phyloP scores from a whole-genome alignment of 2,888 invertebrate genomes.

The Pasiphila rectangulata region DNA sequence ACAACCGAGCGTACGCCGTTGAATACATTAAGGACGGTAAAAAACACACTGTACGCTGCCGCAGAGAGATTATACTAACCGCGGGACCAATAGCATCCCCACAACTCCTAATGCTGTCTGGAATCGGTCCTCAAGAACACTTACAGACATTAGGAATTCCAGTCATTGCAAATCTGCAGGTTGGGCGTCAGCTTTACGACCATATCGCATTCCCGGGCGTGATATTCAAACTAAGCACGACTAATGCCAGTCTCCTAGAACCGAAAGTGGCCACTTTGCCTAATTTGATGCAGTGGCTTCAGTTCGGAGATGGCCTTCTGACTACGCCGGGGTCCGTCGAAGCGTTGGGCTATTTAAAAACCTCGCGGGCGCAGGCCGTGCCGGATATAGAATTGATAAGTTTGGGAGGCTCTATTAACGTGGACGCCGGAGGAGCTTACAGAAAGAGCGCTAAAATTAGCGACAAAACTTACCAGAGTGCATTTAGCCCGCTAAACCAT shows the following conservation, averaged over 20 bases:
- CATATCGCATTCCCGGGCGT: conserved; percentile 80
- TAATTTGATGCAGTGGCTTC: conserved; percentile 69
- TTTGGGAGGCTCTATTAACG: conserved; percentile 82
- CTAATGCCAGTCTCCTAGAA: conserved; percentile 66
- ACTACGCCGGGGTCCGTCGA: conserved; percentile 84
- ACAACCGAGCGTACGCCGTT: conserved; percentile 85
- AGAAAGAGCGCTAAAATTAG: conserved; percentile 80
- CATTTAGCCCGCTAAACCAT: conserved; percentile 78
- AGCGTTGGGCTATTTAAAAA: conserved; percentile 83
- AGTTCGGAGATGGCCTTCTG: conserved; percentile 77
- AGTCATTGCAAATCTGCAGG: conserved; percentile 82
- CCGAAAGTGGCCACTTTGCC: conserved; percentile 64
- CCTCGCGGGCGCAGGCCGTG: conserved; percentile 77
- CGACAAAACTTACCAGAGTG: conserved; percentile 77
- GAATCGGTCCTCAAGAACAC: conserved; percentile 82
- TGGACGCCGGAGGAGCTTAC: conserved; percentile 79
- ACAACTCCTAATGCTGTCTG: conserved; percentile 94
- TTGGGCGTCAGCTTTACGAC: conserved; percentile 84
- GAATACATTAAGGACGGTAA: conserved; percentile 82
- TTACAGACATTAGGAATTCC: conserved; percentile 81
- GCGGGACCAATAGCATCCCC: conserved; percentile 94
- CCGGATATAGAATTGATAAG: conserved; percentile 85
- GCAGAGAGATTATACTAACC: conserved; percentile 90
- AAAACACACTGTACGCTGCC: conserved; percentile 79
- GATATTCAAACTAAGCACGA: conserved; percentile 65